Evolutionary conservation across 2,113 vertebrate genomes (phyloP).

Genomic region (Tragelaphus scriptus): DNA sequence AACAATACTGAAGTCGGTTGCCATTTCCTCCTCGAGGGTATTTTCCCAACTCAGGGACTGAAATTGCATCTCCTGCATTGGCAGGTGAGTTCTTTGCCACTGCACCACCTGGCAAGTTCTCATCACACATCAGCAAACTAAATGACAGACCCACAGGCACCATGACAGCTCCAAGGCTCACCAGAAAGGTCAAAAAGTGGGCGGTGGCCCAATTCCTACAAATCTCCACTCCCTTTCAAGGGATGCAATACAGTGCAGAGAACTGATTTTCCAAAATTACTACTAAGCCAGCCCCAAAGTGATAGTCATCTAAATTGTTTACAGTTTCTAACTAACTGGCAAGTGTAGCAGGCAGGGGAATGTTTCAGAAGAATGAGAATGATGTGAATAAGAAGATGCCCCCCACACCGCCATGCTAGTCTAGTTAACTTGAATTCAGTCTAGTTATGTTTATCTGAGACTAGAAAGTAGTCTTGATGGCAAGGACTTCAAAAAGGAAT

Average conservation of each 20-base stretch:
- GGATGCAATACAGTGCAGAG: neutral
- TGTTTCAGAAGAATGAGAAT: neutral
- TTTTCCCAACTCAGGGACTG: neutral
- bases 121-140: neutral
- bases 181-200: neutral
- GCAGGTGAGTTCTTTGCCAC: neutral
- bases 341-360: neutral
- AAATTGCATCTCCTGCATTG: neutral
- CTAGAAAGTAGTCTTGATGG: neutral
- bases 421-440: neutral
- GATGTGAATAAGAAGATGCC: neutral
- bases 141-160: neutral
- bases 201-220: neutral
- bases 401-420: neutral
- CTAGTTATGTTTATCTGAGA: neutral
- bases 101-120: neutral
- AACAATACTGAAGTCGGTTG: neutral
- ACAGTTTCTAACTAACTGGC: neutral
- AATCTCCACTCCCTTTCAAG: neutral
- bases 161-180: neutral
- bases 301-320: neutral
- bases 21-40: neutral
- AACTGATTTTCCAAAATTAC: neutral
- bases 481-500: neutral
- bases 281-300: neutral